A percentile compares a stretch with the other conserved stretches of the same genome.
These are phyloP conservation scores for Anoplophora glabripennis DNA, from an alignment of 1,140 invertebrate genomes.

Conservation along the genomic window DNA sequence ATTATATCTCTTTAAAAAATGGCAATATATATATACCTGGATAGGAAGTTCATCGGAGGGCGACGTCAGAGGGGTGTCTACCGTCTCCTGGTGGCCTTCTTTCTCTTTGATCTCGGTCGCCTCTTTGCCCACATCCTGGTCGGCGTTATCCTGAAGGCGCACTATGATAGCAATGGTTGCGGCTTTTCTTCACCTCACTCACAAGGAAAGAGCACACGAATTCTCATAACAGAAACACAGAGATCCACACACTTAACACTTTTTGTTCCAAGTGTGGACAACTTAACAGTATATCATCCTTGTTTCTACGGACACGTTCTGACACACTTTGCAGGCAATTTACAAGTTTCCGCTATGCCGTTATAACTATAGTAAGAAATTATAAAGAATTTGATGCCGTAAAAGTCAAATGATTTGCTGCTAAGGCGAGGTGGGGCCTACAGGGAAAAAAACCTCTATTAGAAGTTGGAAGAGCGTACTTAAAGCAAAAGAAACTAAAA, in stretches of 20 bases:
- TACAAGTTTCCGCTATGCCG: too few relatives aligned
- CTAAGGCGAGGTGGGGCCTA: too few relatives aligned
- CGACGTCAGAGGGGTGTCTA: slow-evolving; percentile 44
- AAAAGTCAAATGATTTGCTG: too few relatives aligned
- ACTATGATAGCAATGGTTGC: slow-evolving; percentile 49
- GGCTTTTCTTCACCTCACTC: slow-evolving; percentile 4
- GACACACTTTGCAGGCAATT: too few relatives aligned
- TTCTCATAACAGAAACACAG: not conserved
- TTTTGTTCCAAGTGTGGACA: too few relatives aligned
- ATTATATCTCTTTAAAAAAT: too few relatives aligned
- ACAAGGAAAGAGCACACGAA: not conserved
- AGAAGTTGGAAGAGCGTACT: too few relatives aligned
- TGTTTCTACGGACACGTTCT: not conserved
- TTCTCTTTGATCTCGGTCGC: slow-evolving; percentile 43
- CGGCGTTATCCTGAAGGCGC: slow-evolving; percentile 42
- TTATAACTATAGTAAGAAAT: too few relatives aligned
- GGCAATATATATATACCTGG: slow-evolving; percentile 30
- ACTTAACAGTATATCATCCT: not conserved
- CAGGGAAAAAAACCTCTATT: too few relatives aligned
- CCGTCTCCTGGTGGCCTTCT: slow-evolving; percentile 46
- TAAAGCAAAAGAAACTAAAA: not conserved
- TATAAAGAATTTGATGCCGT: too few relatives aligned
- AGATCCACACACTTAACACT: too few relatives aligned
- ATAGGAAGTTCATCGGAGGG: slow-evolving; percentile 38
- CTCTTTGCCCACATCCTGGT: slow-evolving; percentile 41